Conservation (phyloP, 2,888 invertebrate species). For the Cerastis leucographa region DNA sequence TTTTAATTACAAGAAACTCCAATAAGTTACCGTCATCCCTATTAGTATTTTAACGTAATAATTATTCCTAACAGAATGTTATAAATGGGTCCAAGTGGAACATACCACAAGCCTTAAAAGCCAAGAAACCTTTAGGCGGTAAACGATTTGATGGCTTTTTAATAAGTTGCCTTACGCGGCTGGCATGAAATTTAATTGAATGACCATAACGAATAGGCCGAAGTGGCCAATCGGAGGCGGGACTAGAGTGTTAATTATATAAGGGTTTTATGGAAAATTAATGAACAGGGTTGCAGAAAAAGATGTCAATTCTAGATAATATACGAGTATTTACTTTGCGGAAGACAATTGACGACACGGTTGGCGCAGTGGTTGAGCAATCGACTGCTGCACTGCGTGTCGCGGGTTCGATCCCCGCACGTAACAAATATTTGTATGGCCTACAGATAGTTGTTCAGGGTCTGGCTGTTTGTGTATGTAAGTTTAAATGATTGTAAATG, state of each 20-base stretch:
- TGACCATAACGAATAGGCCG: slow-evolving; percentile 65
- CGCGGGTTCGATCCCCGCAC: too few relatives aligned
- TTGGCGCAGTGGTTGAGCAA: too few relatives aligned
- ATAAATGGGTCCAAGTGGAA: slow-evolving; percentile 69
- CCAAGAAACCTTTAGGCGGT: slow-evolving; percentile 73
- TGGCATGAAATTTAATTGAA: slow-evolving; percentile 75
- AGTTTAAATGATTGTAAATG: too few relatives aligned
- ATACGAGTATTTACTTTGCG: neutral
- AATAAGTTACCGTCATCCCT: slow-evolving; percentile 55
- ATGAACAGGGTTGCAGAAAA: slow-evolving; percentile 17
- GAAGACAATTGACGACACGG: neutral
- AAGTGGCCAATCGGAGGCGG: slow-evolving; percentile 55
- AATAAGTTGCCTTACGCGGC: slow-evolving; percentile 75
- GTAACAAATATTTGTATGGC: too few relatives aligned
- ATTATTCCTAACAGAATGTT: slow-evolving; percentile 62
- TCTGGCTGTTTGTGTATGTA: too few relatives aligned
- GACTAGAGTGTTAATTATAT: slow-evolving; percentile 67
- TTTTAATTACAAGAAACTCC: slow-evolving; percentile 49
- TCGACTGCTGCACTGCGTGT: too few relatives aligned
- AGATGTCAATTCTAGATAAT: neutral
- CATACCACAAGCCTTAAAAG: slow-evolving; percentile 40
- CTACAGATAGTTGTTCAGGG: too few relatives aligned
- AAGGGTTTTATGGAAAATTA: slow-evolving; percentile 33
- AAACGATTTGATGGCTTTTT: slow-evolving; percentile 78
- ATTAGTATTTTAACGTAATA: slow-evolving; percentile 58